Base-by-base conservation (phyloP, 2,113 vertebrate species). In the Dipodomys merriami region DNA sequence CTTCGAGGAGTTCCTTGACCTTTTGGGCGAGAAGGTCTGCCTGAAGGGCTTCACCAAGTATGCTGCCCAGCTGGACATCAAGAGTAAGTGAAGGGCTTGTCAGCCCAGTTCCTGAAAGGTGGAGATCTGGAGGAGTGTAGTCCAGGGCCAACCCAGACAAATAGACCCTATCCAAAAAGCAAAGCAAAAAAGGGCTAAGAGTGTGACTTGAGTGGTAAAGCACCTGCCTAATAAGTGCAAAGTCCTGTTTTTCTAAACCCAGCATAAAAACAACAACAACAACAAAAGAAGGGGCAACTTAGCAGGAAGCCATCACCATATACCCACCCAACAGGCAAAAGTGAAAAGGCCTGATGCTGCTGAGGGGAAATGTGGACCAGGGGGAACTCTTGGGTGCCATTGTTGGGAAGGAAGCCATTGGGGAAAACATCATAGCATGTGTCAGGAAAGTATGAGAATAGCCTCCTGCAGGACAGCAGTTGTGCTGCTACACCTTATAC, bases 41-140 rank as follows among this genome's bases (percentile, higher is more conserved):
- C 98, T 99, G 16, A 97, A 96, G 86, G 98, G 99, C 85, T 99
- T 99, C 97, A 89, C 62, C 97, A 99, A 99, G 93, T 99, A 99
- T 0, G 98, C 99, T 0, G 99, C 99, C 0, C 99, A 99, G 98
- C 97, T 99, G 78, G 99, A 99, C 91, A 99, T 99, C 90, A 99
- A 99, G 97, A 99, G 99, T 99, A 96, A 98, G 99, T 95, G 29
- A 46, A 18, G 30, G 71, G 19, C 53, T 57, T 57, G 53, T 57
- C 53, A 57, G 2, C 53, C 53, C 53, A 57, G 49, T 12, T 49
- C 8, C 49, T 49, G 49, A 49, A 9, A 49, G 5, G n/a, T 27
- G 69, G 69, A 15, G 10, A 3, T 57, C 53, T 57, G 53, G 15
- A 18, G 53, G 53, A 57, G 18, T 57, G 53, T 57, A 57, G 15